Evolutionary conservation across 2,888 invertebrate genomes (phyloP).

Genomic region (Hypercompe scribonia): DNA sequence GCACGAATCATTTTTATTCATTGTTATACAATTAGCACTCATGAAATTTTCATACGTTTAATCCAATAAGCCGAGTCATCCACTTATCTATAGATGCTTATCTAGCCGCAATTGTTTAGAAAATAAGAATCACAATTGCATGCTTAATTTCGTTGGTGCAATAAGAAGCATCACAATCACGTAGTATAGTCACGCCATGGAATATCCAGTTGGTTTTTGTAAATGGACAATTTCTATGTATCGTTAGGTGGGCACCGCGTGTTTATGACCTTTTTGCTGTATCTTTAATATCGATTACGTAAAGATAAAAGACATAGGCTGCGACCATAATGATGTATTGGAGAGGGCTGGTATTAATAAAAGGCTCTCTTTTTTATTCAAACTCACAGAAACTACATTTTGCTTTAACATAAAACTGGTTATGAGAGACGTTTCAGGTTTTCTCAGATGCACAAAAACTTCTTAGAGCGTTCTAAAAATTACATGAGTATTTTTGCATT

Average conservation of each 20-base stretch:
- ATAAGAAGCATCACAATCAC: slow-evolving; percentile 24
- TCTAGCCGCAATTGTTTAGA: slow-evolving; percentile 1
- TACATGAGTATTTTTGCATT: neutral
- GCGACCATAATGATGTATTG: slow-evolving; percentile 17
- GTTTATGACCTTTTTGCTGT: slow-evolving; percentile 49
- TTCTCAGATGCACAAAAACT: neutral
- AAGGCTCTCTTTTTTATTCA: neutral
- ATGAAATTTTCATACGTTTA: slow-evolving; percentile 1
- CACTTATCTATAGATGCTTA: neutral
- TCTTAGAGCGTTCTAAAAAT: neutral
- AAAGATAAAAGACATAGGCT: slow-evolving; percentile 34
- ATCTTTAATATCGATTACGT: slow-evolving; percentile 46
- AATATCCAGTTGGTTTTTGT: slow-evolving; percentile 49
- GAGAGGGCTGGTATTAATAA: neutral
- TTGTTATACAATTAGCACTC: slow-evolving; percentile 4
- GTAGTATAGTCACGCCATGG: slow-evolving; percentile 39
- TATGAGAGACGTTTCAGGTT: neutral
- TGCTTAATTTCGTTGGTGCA: slow-evolving; percentile 36
- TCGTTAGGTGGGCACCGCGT: slow-evolving; percentile 29
- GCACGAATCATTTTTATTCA: slow-evolving; percentile 5
- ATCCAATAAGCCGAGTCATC: neutral
- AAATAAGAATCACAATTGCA: slow-evolving; percentile 23
- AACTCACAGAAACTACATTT: neutral
- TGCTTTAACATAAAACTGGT: neutral
- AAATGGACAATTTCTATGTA: slow-evolving; percentile 43